Percentiles rank a stretch among this genome's conserved stretches.
phyloP scores from a whole-genome alignment of 2,113 vertebrate species.

The Sebastes schlegelii region DNA sequence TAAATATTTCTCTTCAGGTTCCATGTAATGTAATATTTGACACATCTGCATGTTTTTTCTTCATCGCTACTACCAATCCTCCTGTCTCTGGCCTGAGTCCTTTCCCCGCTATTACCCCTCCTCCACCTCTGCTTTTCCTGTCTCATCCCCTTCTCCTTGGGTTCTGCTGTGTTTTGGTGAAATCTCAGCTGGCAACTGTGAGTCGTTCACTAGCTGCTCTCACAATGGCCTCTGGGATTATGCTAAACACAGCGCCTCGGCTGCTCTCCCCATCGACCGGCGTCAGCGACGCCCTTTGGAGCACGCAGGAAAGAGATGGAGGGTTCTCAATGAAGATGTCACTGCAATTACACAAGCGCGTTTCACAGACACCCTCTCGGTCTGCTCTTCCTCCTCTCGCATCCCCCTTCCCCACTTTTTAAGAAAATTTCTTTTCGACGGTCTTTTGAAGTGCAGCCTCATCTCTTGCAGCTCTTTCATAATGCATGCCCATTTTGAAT shows the following conservation, averaged over 20 bases:
- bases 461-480: slow-evolving; percentile 76
- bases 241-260: slow-evolving; percentile 94
- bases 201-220: slow-evolving; percentile 89
- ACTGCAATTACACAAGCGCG: slow-evolving; percentile 77
- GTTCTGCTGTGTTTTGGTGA: slow-evolving; percentile 93
- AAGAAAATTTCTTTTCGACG: slow-evolving; percentile 65
- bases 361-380: slow-evolving; percentile 69
- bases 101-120: slow-evolving; percentile 40
- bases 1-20: slow-evolving; percentile 18
- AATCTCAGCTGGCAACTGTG: slow-evolving; percentile 99
- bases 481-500: slow-evolving; percentile 77
- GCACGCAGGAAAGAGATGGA: slow-evolving; percentile 71
- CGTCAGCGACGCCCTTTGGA: slow-evolving; percentile 76
- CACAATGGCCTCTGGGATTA: slow-evolving; percentile 98
- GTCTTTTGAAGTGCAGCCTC: slow-evolving; percentile 78
- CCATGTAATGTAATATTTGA: slow-evolving; percentile 34
- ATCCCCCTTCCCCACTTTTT: slow-evolving; percentile 62
- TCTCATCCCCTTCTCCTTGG: slow-evolving; percentile 66
- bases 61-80: slow-evolving; percentile 25
- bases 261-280: slow-evolving; percentile 80
- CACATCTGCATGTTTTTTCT: slow-evolving; percentile 31
- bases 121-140: slow-evolving; percentile 52
- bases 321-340: slow-evolving; percentile 82
- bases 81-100: slow-evolving; percentile 20
- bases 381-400: slow-evolving; percentile 69